Evolutionary conservation across 2,888 invertebrate species (phyloP), one percentile per base, ranked within the genome.

Genomic region (Hyalella azteca): DNA sequence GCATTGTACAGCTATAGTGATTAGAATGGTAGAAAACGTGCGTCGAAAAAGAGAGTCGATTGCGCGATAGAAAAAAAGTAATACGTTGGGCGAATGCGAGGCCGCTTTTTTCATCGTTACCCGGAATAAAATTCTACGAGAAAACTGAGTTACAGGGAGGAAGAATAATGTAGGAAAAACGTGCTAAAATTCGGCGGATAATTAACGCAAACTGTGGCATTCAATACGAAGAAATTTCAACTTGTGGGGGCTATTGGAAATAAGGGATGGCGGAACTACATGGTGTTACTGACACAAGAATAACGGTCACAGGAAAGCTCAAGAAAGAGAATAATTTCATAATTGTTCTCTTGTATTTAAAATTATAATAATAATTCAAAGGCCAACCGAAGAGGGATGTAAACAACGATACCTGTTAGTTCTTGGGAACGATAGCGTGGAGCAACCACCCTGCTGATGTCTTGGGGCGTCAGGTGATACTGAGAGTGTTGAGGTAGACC

Each of bases 401-500:
- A 66, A 54, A 66, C 32, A 66, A 66, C 66, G 66, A 66, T 66
- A 66, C 66, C 66, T 66, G 66, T 66, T 36, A 66, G 66, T 29
- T 66, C 66, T 66, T 66, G 66, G 36, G 66, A 66, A 36, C 66
- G 66, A 66, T 66, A 36, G 66, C 66, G 66, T 29, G 66, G 66
- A 19, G 66, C 66, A 32, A 66, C 66, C 32, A 66, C 66, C 66
- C 66, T 32, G 66, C 36, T 66, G 66, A 66, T 22, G 66, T 66
- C 66, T 66, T 66, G 66, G 36, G 66, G 36, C 66, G 66, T 66
- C 66, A 66, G 66, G 36, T 66, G 66, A 36, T 36, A 66, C 66
- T 66, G 66, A 66, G 66, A 66, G 66, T 66, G 66, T 66, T 66
- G 66, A 66, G 66, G 66, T 66, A 66, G 66, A 66, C 66, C 36